Evolutionary conservation across 2,797 vertebrate genomes (phyloP).

Genomic region (Sebastes minor): DNA sequence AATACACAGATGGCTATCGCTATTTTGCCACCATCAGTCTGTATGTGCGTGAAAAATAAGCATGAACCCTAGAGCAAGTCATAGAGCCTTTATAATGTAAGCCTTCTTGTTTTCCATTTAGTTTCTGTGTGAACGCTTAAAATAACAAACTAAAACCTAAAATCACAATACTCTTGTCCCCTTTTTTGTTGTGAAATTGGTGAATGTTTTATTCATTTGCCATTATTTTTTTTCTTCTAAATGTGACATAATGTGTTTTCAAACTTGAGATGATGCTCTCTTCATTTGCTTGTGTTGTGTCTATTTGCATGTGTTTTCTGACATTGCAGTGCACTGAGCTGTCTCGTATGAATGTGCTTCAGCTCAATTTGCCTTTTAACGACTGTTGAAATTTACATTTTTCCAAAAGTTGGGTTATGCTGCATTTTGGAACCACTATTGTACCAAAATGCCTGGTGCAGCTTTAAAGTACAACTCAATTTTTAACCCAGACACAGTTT

Average conservation of each 20-base stretch:
- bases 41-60: constrained; percentile 13
- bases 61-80: neutral
- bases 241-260: too few species aligned
- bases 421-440: neutral
- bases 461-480: neutral
- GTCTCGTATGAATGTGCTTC: neutral
- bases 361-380: neutral
- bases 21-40: constrained; percentile 10
- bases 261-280: too few species aligned
- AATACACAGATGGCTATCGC: constrained; percentile 32
- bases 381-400: neutral
- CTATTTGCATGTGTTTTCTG: neutral
- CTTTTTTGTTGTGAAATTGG: neutral
- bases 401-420: neutral
- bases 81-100: neutral
- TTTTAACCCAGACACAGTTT: neutral
- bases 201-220: neutral
- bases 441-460: neutral
- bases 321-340: neutral
- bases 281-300: too few species aligned
- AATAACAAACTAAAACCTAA: neutral
- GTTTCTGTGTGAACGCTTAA: neutral
- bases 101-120: neutral
- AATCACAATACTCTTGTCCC: neutral
- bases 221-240: neutral